Conservation (phyloP, 2,888 invertebrate genomes). For the Choreutis nemorana region DNA sequence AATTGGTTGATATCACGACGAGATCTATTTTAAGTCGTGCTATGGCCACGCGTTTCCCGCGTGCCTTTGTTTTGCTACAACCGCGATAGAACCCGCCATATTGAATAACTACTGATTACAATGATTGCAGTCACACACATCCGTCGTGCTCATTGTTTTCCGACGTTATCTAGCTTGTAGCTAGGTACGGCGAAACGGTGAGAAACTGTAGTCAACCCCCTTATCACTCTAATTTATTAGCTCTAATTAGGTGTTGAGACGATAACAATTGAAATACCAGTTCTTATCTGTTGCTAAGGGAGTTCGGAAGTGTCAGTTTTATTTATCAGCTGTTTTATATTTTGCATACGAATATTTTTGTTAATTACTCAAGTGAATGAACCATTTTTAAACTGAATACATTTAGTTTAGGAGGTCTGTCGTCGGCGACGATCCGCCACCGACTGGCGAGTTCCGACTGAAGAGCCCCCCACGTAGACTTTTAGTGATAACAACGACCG, state of each 20-base stretch:
- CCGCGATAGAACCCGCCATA: conserved; percentile 18
- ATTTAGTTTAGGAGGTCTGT: conserved; percentile 27
- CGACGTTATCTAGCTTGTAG: conserved; percentile 11
- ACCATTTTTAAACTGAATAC: no score
- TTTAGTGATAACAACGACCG: conserved; percentile 34
- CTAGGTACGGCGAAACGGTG: no score
- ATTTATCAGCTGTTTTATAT: no score
- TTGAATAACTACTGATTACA: conserved; percentile 16
- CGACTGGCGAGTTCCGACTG: conserved; percentile 34
- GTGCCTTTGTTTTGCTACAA: conserved; percentile 56
- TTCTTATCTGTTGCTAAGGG: no score
- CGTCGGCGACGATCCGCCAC: conserved; percentile 52
- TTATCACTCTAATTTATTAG: no score
- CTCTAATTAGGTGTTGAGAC: no score
- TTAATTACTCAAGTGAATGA: no score
- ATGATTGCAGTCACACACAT: conserved; percentile 30
- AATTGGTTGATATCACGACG: no score
- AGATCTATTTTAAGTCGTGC: conserved; percentile 48
- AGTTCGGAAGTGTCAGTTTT: no score
- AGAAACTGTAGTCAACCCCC: no score
- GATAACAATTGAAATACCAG: no score
- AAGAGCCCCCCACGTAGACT: conserved; percentile 42
- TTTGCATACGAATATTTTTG: conserved; percentile 22
- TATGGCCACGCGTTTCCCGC: conserved; percentile 45
- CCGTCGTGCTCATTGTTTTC: conserved; percentile 39